These are phyloP conservation scores for Byasa hedistus DNA, from an alignment of 2,888 invertebrate species.

Conservation along the genomic window DNA sequence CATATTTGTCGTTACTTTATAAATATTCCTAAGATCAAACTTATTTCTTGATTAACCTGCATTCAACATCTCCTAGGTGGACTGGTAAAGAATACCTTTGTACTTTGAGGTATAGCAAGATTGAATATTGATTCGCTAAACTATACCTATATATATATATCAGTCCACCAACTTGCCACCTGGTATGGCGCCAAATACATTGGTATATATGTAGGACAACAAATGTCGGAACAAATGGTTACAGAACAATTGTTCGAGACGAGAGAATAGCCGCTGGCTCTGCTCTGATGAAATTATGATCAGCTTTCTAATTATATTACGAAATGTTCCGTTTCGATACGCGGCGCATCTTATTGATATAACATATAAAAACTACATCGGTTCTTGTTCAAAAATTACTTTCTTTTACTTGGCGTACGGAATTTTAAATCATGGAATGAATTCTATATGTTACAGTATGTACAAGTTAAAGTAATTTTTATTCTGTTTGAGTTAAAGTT, in stretches of 20 bases:
- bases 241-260: conserved; percentile 1
- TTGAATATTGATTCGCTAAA: no score
- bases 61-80: no score
- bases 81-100: no score
- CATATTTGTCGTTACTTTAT: no score
- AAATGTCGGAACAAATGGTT: conserved; percentile 6
- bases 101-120: no score
- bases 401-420: conserved; percentile 70
- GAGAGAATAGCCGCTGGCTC: neutral
- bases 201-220: conserved; percentile 30
- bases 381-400: conserved; percentile 72
- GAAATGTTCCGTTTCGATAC: conserved; percentile 36
- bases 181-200: conserved; percentile 62
- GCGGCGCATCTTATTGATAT: conserved; percentile 57
- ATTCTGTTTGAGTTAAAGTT: conserved; percentile 37
- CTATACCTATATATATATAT: conserved; percentile 31
- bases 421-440: conserved; percentile 74
- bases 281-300: conserved; percentile 2
- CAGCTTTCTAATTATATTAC: conserved; percentile 19
- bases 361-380: conserved; percentile 51
- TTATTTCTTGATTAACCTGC: no score
- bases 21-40: no score
- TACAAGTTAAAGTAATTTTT: conserved; percentile 37
- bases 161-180: conserved; percentile 44
- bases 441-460: conserved; percentile 45